phyloP scores from a whole-genome alignment of 2,113 vertebrate genomes.

The Trinectes maculatus region DNA sequence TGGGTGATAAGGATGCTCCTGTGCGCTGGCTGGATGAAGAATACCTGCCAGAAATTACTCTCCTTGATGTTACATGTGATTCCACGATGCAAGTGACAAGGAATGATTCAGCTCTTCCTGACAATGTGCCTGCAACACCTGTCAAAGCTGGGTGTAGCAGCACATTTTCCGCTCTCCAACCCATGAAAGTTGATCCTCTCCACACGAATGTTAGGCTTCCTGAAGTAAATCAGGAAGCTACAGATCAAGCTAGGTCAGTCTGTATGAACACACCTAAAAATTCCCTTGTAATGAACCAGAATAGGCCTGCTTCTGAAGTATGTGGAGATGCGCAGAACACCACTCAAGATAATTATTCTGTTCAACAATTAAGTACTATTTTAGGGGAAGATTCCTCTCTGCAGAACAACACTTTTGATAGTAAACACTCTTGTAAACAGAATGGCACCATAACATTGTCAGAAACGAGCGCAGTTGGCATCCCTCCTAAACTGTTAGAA shows the following conservation, averaged over 20 bases:
- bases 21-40: constrained; percentile 42
- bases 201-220: background rate
- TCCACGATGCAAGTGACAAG: constrained; percentile 22
- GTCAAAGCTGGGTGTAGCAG: background rate
- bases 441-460: background rate
- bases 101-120: constrained; percentile 19
- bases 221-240: background rate
- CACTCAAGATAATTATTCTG: constrained; percentile 17
- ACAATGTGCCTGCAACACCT: background rate
- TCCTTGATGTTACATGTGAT: constrained; percentile 43
- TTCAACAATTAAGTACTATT: constrained; percentile 8
- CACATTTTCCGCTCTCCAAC: constrained; percentile 1
- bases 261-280: background rate
- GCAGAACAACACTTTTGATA: constrained; percentile 29
- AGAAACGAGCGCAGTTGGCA: background rate
- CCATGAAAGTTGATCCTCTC: background rate
- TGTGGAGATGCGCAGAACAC: background rate
- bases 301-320: background rate
- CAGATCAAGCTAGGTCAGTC: background rate
- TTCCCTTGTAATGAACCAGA: background rate
- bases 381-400: background rate
- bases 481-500: background rate
- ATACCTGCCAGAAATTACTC: constrained; percentile 54
- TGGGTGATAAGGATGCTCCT: background rate
- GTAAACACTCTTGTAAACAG: background rate